Percentiles rank a stretch among this genome's conserved stretches.
phyloP scores from a whole-genome alignment of 2,888 invertebrate genomes.

The Brachyptera putata region DNA sequence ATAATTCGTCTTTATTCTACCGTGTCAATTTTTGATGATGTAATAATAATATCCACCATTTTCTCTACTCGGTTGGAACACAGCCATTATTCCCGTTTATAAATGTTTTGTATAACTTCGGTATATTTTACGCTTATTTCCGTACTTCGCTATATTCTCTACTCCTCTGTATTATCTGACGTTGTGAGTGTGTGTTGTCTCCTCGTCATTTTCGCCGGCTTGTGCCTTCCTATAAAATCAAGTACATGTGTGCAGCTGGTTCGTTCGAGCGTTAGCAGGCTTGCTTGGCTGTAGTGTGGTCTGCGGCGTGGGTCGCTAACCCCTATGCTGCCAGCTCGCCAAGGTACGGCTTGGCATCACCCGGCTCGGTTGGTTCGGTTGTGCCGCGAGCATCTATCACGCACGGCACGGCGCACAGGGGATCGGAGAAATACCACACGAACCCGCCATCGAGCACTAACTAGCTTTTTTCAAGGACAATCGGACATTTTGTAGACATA shows the following conservation, averaged over 20 bases:
- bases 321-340: slow-evolving; percentile 24
- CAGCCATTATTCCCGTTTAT: neutral
- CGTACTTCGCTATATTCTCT: too few relatives aligned
- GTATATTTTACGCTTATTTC: too few relatives aligned
- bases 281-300: too few relatives aligned
- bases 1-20: neutral
- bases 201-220: too few relatives aligned
- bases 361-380: slow-evolving; percentile 8
- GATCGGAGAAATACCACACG: slow-evolving; percentile 30
- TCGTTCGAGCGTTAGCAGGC: neutral
- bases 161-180: too few relatives aligned
- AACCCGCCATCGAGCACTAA: slow-evolving; percentile 5
- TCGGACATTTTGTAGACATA: slow-evolving; percentile 5
- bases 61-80: neutral
- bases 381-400: slow-evolving; percentile 22
- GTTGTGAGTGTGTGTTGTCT: too few relatives aligned
- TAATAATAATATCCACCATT: slow-evolving; percentile 13
- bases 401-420: slow-evolving; percentile 30
- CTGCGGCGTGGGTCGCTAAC: slow-evolving; percentile 33
- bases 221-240: too few relatives aligned
- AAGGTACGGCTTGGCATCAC: neutral
- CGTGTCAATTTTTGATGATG: slow-evolving; percentile 4
- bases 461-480: slow-evolving; percentile 16
- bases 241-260: slow-evolving; percentile 7
- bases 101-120: too few relatives aligned